Conservation (phyloP, 2,113 vertebrate species). For the Saimiri boliviensis region DNA sequence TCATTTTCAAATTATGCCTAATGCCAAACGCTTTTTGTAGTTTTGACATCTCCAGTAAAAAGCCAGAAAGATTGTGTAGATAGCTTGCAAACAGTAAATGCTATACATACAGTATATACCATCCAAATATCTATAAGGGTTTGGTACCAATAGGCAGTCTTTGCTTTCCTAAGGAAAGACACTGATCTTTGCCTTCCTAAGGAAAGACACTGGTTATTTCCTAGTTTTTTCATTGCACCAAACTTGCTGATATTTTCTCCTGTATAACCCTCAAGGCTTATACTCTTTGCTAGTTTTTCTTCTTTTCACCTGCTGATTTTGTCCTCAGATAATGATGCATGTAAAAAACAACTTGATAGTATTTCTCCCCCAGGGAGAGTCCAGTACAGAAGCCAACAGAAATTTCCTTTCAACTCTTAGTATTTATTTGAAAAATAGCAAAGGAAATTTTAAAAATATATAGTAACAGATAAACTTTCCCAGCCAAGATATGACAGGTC, state of each 20-base stretch:
- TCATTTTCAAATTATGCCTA: background rate
- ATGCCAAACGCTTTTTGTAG: background rate
- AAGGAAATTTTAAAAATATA: background rate
- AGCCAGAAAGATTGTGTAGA: fast-evolving
- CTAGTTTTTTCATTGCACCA: background rate
- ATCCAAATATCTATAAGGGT: background rate
- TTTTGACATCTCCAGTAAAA: background rate
- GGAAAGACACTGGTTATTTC: background rate
- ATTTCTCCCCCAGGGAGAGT: background rate
- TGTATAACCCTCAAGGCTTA: background rate
- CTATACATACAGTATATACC: fast-evolving
- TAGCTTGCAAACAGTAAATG: background rate
- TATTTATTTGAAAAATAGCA: background rate
- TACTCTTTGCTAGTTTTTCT: background rate
- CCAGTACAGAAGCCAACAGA: background rate
- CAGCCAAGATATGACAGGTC: background rate
- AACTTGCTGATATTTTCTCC: background rate
- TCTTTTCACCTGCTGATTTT: background rate
- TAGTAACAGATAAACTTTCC: background rate
- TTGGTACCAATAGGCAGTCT: background rate
- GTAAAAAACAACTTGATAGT: background rate
- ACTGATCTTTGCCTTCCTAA: background rate
- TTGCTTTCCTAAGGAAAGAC: no score
- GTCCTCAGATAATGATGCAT: background rate
- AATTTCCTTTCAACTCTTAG: background rate